Percentiles rank a stretch among this genome's conserved stretches.
These are phyloP conservation scores for Hartigia nigra DNA, from an alignment of 2,888 invertebrate species.

Conservation along the genomic window DNA sequence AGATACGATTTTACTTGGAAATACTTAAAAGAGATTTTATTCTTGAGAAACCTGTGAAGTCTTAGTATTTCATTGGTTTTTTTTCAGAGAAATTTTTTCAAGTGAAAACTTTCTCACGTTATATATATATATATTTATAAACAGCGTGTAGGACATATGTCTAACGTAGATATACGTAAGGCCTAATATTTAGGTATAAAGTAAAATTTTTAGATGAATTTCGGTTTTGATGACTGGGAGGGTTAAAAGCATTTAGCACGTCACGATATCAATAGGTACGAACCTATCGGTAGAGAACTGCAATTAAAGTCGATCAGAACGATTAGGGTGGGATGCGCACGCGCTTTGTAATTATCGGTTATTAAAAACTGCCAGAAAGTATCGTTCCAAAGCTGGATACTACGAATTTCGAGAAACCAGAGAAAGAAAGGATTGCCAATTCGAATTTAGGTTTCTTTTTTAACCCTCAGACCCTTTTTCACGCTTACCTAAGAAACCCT, in stretches of 20 bases:
- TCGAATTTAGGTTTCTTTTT: neutral
- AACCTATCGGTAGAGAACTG: slow-evolving; percentile 13
- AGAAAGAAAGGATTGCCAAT: slow-evolving; percentile 10
- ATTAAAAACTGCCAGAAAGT: slow-evolving; percentile 17
- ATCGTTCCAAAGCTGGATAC: slow-evolving; percentile 6
- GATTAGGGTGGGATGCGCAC: slow-evolving; percentile 18
- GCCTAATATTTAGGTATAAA: neutral
- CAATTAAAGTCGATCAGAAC: slow-evolving; percentile 21
- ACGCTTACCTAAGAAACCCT: neutral
- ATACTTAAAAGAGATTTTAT: neutral
- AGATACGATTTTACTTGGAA: neutral
- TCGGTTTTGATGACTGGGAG: neutral
- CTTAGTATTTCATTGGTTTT: neutral
- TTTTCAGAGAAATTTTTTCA: neutral
- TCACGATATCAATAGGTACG: slow-evolving; percentile 21
- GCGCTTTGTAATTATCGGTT: slow-evolving; percentile 25
- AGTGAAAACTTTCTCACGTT: slow-evolving; percentile 5
- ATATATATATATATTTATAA: neutral
- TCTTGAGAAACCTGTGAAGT: neutral
- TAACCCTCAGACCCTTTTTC: neutral
- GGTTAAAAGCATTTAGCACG: slow-evolving; percentile 15
- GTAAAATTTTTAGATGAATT: neutral
- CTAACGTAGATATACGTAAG: neutral
- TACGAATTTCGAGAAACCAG: slow-evolving; percentile 10
- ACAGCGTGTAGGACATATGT: neutral